phyloP scores from a whole-genome alignment of 2,797 vertebrate species.

The Xiphorhynchus erythropygius region DNA sequence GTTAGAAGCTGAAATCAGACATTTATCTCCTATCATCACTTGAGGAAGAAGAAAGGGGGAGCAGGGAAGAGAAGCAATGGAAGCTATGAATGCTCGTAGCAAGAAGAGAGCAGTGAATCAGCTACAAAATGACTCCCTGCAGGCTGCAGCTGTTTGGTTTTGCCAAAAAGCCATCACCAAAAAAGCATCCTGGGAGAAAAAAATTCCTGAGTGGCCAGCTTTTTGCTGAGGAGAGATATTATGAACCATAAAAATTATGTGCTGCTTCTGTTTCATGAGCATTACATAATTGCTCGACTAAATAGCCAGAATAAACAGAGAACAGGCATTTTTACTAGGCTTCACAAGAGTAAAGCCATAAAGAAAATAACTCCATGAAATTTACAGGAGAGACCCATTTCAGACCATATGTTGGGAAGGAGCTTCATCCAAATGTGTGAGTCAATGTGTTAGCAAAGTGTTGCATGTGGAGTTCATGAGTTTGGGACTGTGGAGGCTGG shows the following conservation, averaged over 20 bases:
- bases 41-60: not conserved
- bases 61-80: not conserved
- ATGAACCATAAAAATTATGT: slow-evolving; percentile 34
- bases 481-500: not conserved
- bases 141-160: not conserved
- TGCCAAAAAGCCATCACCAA: slow-evolving; percentile 20
- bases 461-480: not conserved
- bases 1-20: not conserved
- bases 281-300: slow-evolving; percentile 3
- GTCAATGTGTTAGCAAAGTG: not conserved
- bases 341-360: slow-evolving; percentile 33
- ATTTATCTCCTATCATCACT: not conserved
- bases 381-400: slow-evolving; percentile 52
- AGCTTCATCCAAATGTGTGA: slow-evolving; percentile 23
- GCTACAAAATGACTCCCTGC: not conserved
- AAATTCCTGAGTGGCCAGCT: not conserved
- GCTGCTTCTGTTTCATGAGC: slow-evolving; percentile 43
- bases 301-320: slow-evolving; percentile 54
- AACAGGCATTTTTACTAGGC: slow-evolving; percentile 24
- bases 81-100: not conserved
- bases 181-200: not conserved
- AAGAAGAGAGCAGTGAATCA: not conserved
- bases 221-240: slow-evolving; percentile 15
- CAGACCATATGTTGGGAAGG: slow-evolving; percentile 46
- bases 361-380: slow-evolving; percentile 52